These are phyloP conservation scores for Microcebus jonahi DNA, from an alignment of 2,113 vertebrate species.

Conservation along the genomic window DNA sequence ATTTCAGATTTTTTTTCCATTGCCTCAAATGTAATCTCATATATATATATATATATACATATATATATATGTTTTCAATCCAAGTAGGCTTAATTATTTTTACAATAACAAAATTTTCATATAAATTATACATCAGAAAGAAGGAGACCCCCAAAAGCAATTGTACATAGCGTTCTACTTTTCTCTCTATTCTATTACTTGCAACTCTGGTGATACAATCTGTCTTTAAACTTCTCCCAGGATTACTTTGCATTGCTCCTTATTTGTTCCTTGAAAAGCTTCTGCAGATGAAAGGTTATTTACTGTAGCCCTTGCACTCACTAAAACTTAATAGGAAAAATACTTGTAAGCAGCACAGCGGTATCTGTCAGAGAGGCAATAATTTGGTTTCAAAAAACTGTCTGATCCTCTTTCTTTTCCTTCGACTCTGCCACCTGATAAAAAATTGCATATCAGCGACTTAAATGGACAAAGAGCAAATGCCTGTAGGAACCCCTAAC, in stretches of 20 bases:
- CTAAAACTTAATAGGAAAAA: slow-evolving; percentile 86
- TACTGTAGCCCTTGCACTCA: slow-evolving; percentile 80
- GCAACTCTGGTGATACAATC: slow-evolving; percentile 80
- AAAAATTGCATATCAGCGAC: slow-evolving; percentile 75
- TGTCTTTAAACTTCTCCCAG: slow-evolving; percentile 77
- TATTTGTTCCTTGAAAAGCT: slow-evolving; percentile 83
- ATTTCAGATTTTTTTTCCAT: slow-evolving; percentile 63
- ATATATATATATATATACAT: slow-evolving; percentile 62
- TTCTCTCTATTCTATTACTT: slow-evolving; percentile 71
- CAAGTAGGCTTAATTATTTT: slow-evolving; percentile 73
- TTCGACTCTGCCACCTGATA: slow-evolving; percentile 75
- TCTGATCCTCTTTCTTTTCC: slow-evolving; percentile 66
- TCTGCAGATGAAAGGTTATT: slow-evolving; percentile 84
- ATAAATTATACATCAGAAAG: slow-evolving; percentile 74
- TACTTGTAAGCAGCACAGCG: slow-evolving; percentile 80
- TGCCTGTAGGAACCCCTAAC: neutral
- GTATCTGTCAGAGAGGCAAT: slow-evolving; percentile 83
- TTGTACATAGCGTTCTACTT: slow-evolving; percentile 60
- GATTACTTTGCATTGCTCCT: slow-evolving; percentile 80
- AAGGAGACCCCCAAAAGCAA: slow-evolving; percentile 66
- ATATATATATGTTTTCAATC: slow-evolving; percentile 66
- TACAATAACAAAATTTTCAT: slow-evolving; percentile 77
- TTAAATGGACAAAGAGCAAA: slow-evolving; percentile 67
- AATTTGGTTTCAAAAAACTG: slow-evolving; percentile 85
- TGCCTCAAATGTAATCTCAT: slow-evolving; percentile 66